phyloP scores from a whole-genome alignment of 2,888 invertebrate genomes.

The Nomada lathburiana region DNA sequence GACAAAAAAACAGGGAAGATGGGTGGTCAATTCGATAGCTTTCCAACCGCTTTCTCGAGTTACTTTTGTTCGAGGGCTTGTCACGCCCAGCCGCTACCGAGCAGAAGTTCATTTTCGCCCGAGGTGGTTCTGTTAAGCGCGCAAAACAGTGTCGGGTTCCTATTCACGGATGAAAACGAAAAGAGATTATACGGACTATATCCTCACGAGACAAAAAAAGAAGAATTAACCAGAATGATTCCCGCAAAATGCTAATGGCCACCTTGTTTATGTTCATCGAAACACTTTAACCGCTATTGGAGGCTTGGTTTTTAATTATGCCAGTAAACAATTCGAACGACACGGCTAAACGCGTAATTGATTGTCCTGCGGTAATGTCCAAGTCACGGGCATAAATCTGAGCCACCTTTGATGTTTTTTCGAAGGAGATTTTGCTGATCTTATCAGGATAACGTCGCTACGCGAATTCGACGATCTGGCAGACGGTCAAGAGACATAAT shows the following conservation, averaged over 20 bases:
- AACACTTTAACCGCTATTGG: constrained; percentile 13
- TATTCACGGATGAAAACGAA: constrained; percentile 1
- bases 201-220: not conserved
- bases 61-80: constrained; percentile 45
- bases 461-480: constrained; percentile 23
- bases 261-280: constrained; percentile 19
- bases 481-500: constrained; percentile 27
- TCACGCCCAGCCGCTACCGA: constrained; percentile 40
- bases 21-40: constrained; percentile 13
- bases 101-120: constrained; percentile 21
- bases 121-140: constrained; percentile 28
- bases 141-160: constrained; percentile 22
- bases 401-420: constrained; percentile 10
- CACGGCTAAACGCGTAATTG: constrained; percentile 24
- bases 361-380: constrained; percentile 23
- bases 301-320: constrained; percentile 37
- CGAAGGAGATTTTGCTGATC: constrained; percentile 35
- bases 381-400: constrained; percentile 16
- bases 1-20: not conserved
- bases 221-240: not conserved
- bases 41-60: constrained; percentile 25
- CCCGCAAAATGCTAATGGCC: constrained; percentile 42
- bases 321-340: constrained; percentile 31
- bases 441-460: constrained; percentile 33
- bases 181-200: constrained; percentile 6